A percentile compares a stretch with the other conserved stretches of the same genome.
Evolutionary conservation across 1,140 invertebrate genomes (phyloP).

Genomic region (Oreohelix idahoensis): DNA sequence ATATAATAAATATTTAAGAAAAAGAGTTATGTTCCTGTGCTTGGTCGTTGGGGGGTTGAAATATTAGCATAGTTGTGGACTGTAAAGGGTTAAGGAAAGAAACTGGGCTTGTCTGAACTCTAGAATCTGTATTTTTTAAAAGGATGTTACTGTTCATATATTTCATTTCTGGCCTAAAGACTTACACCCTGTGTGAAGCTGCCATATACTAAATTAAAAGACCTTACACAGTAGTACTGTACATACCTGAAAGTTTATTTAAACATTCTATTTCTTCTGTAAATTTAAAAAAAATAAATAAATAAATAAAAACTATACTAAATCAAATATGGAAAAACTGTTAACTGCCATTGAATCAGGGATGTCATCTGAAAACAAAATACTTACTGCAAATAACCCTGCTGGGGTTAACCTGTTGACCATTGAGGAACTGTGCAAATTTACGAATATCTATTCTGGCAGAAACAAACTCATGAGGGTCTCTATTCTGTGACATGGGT

Average conservation of each 20-base stretch:
- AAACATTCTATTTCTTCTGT: not conserved
- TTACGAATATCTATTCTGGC: constrained; percentile 77
- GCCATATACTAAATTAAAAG: too few species aligned
- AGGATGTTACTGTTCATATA: too few species aligned
- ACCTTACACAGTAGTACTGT: too few species aligned
- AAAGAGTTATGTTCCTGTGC: too few species aligned
- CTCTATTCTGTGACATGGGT: constrained; percentile 26
- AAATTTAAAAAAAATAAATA: not conserved
- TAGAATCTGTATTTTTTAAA: too few species aligned
- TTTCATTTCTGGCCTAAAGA: too few species aligned
- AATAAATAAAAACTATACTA: not conserved
- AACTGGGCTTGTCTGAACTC: too few species aligned
- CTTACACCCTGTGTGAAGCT: too few species aligned
- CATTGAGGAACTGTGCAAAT: constrained; percentile 76
- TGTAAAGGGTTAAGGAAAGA: too few species aligned
- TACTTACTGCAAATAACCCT: constrained; percentile 77
- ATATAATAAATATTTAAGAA: too few species aligned
- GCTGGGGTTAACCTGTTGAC: constrained; percentile 77
- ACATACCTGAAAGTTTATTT: not conserved
- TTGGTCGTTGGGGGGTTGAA: too few species aligned
- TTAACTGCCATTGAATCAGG: not conserved
- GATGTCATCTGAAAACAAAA: not conserved
- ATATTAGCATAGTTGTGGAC: too few species aligned
- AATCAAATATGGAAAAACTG: not conserved
- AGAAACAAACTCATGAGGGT: constrained; percentile 64